Percentiles rank a stretch among this genome's conserved stretches.
Evolutionary conservation across 35 echinoderm and acorn worm species (phyloP).

Genomic region (Holothuria glaberrima): DNA sequence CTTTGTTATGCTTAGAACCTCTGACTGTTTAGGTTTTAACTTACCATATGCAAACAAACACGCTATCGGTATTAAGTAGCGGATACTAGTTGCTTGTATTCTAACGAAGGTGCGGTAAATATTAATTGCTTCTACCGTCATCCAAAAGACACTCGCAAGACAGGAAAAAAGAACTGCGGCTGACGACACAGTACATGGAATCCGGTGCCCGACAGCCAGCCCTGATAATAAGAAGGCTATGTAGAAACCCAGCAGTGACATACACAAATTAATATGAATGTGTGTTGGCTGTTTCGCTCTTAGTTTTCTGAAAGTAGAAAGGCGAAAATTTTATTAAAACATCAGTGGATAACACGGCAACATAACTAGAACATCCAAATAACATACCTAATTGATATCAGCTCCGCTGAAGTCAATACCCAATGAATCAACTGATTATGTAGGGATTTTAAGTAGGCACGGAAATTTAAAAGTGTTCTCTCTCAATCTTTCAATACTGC

Average conservation of each 20-base stretch:
- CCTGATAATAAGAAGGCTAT: constrained; percentile 1
- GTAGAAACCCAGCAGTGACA: constrained; percentile 41
- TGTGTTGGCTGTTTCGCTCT: constrained; percentile 31
- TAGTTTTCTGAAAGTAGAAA: background rate
- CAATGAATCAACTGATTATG: too few species aligned
- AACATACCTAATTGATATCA: too few species aligned
- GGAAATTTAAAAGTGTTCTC: too few species aligned
- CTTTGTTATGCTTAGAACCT: too few species aligned
- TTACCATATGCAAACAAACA: too few species aligned
- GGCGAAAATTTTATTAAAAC: background rate
- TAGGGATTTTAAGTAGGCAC: too few species aligned
- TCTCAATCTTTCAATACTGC: too few species aligned
- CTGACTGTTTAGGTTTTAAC: too few species aligned
- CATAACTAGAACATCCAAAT: too few species aligned
- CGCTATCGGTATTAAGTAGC: too few species aligned
- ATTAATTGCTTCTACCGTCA: constrained; percentile 35
- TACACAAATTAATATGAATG: constrained; percentile 33
- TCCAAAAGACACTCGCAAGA: constrained; percentile 13
- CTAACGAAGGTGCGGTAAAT: constrained; percentile 35
- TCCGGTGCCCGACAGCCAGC: background rate
- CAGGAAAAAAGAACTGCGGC: constrained; percentile 18
- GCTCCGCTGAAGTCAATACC: too few species aligned
- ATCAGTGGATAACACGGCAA: too few species aligned
- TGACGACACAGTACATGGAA: background rate
- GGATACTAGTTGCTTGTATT: background rate